A percentile compares a stretch with the other conserved stretches of the same genome.
Conservation (phyloP, 2,797 vertebrate genomes). For the Poecilia picta region DNA sequence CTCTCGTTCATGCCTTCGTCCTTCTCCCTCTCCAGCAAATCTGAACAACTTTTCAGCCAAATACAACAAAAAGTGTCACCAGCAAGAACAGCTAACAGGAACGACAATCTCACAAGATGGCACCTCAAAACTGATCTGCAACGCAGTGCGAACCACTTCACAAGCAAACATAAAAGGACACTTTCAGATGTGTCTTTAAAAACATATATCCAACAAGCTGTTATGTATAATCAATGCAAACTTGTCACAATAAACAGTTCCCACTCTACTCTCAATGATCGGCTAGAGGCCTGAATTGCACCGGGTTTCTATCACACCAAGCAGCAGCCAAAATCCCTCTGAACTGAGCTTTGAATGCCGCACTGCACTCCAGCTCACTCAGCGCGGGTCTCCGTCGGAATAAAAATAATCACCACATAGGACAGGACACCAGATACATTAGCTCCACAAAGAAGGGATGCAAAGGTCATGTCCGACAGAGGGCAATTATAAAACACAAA, state of each 20-base stretch:
- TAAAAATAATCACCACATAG: neutral
- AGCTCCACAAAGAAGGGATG: neutral
- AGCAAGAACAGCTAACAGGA: conserved; percentile 4
- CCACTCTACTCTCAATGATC: neutral
- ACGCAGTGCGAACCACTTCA: neutral
- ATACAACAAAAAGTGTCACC: conserved; percentile 1
- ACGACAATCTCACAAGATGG: neutral
- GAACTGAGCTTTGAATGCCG: conserved; percentile 3
- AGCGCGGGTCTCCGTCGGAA: neutral
- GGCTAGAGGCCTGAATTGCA: neutral
- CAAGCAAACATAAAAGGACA: neutral
- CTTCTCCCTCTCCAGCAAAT: neutral
- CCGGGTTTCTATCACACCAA: neutral
- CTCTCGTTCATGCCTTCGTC: neutral
- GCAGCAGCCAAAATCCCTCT: neutral
- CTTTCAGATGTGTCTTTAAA: neutral
- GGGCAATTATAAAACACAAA: neutral
- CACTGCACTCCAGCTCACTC: neutral
- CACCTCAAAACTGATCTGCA: neutral
- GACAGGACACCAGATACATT: neutral
- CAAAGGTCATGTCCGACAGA: neutral
- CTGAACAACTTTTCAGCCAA: neutral
- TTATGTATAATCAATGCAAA: neutral
- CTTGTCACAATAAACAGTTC: too few relatives aligned
- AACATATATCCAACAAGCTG: too few relatives aligned